A percentile compares a stretch with the other conserved stretches of the same genome.
Conservation (phyloP, 2,888 invertebrate genomes). For the Archaeoteleia sp. region DNA sequence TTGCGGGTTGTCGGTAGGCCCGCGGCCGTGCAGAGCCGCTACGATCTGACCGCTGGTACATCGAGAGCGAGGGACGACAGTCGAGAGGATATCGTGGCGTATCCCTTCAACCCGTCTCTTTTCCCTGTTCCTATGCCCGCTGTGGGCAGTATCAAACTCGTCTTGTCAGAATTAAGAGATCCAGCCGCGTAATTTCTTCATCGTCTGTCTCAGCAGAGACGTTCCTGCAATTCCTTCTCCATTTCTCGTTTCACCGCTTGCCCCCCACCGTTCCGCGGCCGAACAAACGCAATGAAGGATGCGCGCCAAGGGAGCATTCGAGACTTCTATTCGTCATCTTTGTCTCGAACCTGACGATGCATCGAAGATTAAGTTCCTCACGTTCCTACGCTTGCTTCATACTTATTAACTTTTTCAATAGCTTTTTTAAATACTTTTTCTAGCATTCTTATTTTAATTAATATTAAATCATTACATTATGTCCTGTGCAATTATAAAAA, state of each 20-base stretch:
- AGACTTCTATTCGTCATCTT: not conserved
- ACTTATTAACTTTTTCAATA: too few relatives aligned
- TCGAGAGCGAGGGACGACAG: constrained; percentile 37
- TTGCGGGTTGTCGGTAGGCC: constrained; percentile 67
- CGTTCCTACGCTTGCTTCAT: too few relatives aligned
- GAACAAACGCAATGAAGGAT: not conserved
- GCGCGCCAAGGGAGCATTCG: not conserved
- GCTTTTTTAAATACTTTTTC: too few relatives aligned
- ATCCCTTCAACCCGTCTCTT: constrained; percentile 30
- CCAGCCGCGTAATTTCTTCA: constrained; percentile 71
- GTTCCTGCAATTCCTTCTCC: constrained; percentile 26
- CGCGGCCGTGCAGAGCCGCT: constrained; percentile 19
- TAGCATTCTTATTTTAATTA: too few relatives aligned
- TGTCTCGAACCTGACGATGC: too few relatives aligned
- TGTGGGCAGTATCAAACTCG: constrained; percentile 59
- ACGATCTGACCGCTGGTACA: constrained; percentile 30
- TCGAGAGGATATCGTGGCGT: constrained; percentile 17
- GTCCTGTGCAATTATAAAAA: too few relatives aligned
- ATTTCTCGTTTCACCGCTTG: constrained; percentile 6
- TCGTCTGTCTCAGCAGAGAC: constrained; percentile 57
- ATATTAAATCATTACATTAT: too few relatives aligned
- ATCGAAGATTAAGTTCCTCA: too few relatives aligned
- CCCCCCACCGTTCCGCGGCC: constrained; percentile 8
- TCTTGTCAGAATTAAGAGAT: constrained; percentile 73
- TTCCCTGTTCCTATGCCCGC: constrained; percentile 24